Base-by-base conservation (phyloP, 2,797 vertebrate species). In the Percopsis omiscomaycus region DNA sequence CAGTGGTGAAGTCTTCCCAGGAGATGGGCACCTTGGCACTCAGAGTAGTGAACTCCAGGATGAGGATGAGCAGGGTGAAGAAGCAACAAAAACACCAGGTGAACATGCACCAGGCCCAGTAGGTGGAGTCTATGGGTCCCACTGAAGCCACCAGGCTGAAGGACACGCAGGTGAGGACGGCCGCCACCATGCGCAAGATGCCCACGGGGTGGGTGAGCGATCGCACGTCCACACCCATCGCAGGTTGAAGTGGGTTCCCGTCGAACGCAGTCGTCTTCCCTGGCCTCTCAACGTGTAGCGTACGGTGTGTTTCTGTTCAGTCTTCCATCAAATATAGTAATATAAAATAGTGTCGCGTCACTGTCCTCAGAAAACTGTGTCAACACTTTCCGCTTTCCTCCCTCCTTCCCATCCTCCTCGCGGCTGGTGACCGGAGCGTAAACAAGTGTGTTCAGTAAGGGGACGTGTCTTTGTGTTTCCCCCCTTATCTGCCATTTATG, bases 101-200 rank as follows among this genome's bases (percentile, higher is more conserved):
- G 80, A 96, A 95, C 93, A 96, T 94, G 78, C 94, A 94, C 95
- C 95, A 96, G 0, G 78, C 74, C 74, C 94, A 94, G 12, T 90
- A 94, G 3, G 90, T 1, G 3, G 0, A 50, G 0, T 0, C 0
- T 0, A 0, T 0, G 0, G 0, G 0, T 0, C 49, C 12, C 2
- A 61, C 84, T 0, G 88, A 83, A 0, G 94, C 93, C 64, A 88
- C 94, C 84, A 96, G 73, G 68, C 90, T 92, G 61, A 97, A 94
- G 64, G 83, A 61, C 0, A 90, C n/a, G 12, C 93, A 94, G 44
- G 92, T 84, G 16, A 96, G 68, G 57, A 94, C 13, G 3, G 89
- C 2, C 3, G 92, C 91, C 0, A 89, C 42, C 16, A 92, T 72
- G 3, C 94, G 91, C 52, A 95, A 0, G 1, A 95, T 86, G 62